These are phyloP conservation scores for Meandrusa payeni DNA, from an alignment of 2,888 invertebrate genomes.

Conservation along the genomic window DNA sequence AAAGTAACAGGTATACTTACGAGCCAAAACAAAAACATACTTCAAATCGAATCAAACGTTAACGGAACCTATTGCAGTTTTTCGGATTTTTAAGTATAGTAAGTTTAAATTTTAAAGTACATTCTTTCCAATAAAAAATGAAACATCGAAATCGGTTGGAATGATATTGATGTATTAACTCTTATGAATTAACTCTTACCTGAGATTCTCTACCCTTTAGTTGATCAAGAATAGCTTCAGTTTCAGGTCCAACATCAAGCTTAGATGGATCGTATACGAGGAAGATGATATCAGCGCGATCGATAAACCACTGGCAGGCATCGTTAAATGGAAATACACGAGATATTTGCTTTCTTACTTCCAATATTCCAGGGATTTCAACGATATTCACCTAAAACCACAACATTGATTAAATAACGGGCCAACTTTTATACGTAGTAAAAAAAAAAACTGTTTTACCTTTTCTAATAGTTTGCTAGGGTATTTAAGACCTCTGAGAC, in stretches of 20 bases:
- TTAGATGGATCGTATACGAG: constrained; percentile 97
- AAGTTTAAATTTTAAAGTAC: no score
- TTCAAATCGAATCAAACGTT: no score
- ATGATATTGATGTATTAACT: no score
- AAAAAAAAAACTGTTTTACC: constrained; percentile 79
- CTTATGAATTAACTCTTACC: constrained; percentile 67
- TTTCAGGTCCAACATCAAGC: constrained; percentile 96
- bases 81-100: no score
- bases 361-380: constrained; percentile 97
- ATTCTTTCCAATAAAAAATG: no score
- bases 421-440: no score
- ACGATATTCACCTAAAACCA: constrained; percentile 91
- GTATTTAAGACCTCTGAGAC: constrained; percentile 89
- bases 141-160: no score
- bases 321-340: constrained; percentile 97
- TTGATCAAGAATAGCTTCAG: constrained; percentile 96
- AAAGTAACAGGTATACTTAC: no score
- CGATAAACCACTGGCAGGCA: constrained; percentile 98
- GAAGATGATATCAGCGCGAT: constrained; percentile 96
- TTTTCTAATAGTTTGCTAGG: constrained; percentile 93
- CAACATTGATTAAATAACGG: no score
- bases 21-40: no score
- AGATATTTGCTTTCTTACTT: constrained; percentile 95
- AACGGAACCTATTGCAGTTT: no score
- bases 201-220: constrained; percentile 96